These are phyloP conservation scores for Cantharis rufa DNA, from an alignment of 2,888 invertebrate genomes.

Conservation along the genomic window DNA sequence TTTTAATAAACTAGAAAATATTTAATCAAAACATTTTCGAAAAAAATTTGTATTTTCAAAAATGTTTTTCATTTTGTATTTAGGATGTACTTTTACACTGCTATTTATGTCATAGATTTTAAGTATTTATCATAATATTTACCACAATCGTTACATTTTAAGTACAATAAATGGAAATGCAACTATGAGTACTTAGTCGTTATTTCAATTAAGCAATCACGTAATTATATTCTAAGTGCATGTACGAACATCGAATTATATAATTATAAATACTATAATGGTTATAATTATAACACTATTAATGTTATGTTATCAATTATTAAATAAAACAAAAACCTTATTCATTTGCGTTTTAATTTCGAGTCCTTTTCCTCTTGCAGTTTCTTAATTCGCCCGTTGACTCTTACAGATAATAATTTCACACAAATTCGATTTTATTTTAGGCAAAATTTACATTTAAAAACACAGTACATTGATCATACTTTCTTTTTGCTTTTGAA, in stretches of 20 bases:
- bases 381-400: too few relatives aligned
- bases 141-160: slow-evolving; percentile 6
- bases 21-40: not conserved
- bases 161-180: slow-evolving; percentile 20
- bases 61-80: slow-evolving; percentile 4
- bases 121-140: slow-evolving; percentile 16
- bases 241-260: slow-evolving; percentile 28
- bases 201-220: slow-evolving; percentile 18
- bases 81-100: slow-evolving; percentile 9
- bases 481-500: not conserved
- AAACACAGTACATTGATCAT: not conserved
- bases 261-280: slow-evolving; percentile 6
- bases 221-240: slow-evolving; percentile 23
- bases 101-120: slow-evolving; percentile 18
- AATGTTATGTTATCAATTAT: slow-evolving; percentile 25
- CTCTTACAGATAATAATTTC: not conserved
- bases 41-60: slow-evolving; percentile 3
- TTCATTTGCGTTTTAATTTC: not conserved
- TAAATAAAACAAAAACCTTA: not conserved
- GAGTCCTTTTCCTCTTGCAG: not conserved
- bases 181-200: slow-evolving; percentile 12
- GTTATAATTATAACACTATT: slow-evolving; percentile 24
- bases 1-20: slow-evolving; percentile 7
- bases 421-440: not conserved
- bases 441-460: not conserved